Conservation (phyloP, 2,113 vertebrate genomes). For the Strix aluco region DNA sequence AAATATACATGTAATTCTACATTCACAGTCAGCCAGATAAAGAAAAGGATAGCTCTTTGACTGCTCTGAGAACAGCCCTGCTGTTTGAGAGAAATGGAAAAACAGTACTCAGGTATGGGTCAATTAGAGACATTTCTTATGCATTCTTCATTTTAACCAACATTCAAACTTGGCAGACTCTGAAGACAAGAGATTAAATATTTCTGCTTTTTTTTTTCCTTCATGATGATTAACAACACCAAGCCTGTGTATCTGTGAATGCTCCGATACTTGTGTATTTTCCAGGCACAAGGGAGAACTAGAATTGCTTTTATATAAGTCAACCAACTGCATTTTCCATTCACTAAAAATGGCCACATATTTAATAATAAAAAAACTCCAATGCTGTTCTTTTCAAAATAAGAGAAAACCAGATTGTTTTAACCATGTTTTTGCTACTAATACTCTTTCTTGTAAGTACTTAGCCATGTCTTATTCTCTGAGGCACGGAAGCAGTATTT, state of each 20-base stretch:
- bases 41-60: neutral
- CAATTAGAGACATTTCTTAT: neutral
- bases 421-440: neutral
- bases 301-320: neutral
- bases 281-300: neutral
- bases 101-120: neutral
- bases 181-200: neutral
- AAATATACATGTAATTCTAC: neutral
- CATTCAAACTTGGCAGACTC: neutral
- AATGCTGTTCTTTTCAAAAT: neutral
- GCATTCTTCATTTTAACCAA: neutral
- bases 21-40: neutral
- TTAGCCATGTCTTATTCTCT: neutral
- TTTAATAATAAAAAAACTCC: neutral
- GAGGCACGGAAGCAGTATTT: neutral
- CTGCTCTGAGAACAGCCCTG: neutral
- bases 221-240: neutral
- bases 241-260: neutral
- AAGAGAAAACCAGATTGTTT: neutral
- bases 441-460: neutral
- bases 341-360: neutral
- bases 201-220: neutral
- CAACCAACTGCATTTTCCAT: neutral
- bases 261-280: neutral
- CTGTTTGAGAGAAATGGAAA: neutral